A percentile compares a stretch with the other conserved stretches of the same genome.
These are phyloP conservation scores for Kobus ellipsiprymnus DNA, from an alignment of 2,113 vertebrate species.

Conservation along the genomic window DNA sequence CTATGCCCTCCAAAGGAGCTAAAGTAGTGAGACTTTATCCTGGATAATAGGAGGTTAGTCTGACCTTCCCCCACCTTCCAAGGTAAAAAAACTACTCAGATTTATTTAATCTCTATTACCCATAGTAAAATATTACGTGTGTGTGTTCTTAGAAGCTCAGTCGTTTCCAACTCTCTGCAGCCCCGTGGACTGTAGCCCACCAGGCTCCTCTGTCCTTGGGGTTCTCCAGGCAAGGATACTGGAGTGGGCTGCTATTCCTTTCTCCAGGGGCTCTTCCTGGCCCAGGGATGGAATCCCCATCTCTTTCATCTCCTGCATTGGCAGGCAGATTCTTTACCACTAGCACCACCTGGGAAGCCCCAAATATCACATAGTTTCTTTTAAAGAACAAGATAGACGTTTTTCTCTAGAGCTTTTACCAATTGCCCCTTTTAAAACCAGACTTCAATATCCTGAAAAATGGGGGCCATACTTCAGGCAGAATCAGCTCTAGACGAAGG, in stretches of 20 bases:
- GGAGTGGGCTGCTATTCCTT: accelerated
- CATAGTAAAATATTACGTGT: not conserved
- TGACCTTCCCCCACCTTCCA: not conserved
- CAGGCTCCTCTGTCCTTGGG: not conserved
- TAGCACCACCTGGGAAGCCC: not conserved
- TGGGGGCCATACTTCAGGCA: not conserved
- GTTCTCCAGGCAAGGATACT: not conserved
- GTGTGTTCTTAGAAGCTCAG: not conserved
- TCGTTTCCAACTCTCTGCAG: not conserved
- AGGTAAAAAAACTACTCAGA: not conserved
- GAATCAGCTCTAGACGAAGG: not conserved
- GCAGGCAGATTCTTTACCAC: not conserved
- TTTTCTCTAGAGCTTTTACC: not conserved
- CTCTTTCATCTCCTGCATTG: not conserved
- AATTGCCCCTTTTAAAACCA: not conserved
- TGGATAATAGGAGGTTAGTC: not conserved
- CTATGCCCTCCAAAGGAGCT: not conserved
- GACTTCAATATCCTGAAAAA: not conserved
- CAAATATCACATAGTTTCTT: not conserved
- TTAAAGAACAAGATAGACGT: not conserved
- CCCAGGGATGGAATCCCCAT: accelerated
- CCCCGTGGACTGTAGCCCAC: not conserved
- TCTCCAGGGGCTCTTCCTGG: not conserved
- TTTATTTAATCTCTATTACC: not conserved
- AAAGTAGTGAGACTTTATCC: not conserved